Base-by-base conservation (phyloP, 1,140 invertebrate genomes). In the Microplitis demolitor region DNA sequence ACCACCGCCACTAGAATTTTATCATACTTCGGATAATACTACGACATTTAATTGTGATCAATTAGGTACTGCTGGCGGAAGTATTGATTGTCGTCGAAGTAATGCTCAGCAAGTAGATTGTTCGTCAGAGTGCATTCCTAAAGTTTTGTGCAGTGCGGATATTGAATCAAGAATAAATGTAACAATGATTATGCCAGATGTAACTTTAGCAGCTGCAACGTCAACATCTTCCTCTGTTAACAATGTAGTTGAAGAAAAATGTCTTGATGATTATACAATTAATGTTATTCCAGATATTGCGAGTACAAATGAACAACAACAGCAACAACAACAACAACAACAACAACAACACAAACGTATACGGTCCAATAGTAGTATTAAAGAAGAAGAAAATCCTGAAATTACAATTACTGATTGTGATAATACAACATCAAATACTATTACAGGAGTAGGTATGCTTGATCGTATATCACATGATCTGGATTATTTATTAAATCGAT, bases 381-480 rank as follows among this genome's bases (percentile, higher is more conserved):
- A 9, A 45, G 85, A 87, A 68, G 85, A 87, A 56, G 85, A 84
- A 37, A 76, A 81, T 1, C 76, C 80, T 1, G 81, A 85, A 68
- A 83, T 85, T 9, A 71, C 71, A 3, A 74, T 80, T 0, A 80
- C 79, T 4, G 69, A 76, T 45, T 81, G 82, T 69, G 82, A 82
- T 13, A 77, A 69, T 14, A 82, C 79, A 0, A 80, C 77, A n/a
- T 82, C 74, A 45, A 24, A 24, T 4, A 56, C n/a, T 24, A 24
- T 24, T 14, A 56, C 53, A 56, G 16, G 16, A 16, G 16, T 0
- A 14, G 90, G 90, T 64, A 91, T 93, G 87, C 83, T 93, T 3
- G 90, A 93, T 82, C 89, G 92, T 75, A 94, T 94, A 78, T 92
- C 91, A 1, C 90, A 92, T 77, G 92, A 94, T 83, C 86, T 93